A percentile compares a stretch with the other conserved stretches of the same genome.
These are phyloP conservation scores for Crotophaga sulcirostris DNA, from an alignment of 2,113 vertebrate species.

Conservation along the genomic window DNA sequence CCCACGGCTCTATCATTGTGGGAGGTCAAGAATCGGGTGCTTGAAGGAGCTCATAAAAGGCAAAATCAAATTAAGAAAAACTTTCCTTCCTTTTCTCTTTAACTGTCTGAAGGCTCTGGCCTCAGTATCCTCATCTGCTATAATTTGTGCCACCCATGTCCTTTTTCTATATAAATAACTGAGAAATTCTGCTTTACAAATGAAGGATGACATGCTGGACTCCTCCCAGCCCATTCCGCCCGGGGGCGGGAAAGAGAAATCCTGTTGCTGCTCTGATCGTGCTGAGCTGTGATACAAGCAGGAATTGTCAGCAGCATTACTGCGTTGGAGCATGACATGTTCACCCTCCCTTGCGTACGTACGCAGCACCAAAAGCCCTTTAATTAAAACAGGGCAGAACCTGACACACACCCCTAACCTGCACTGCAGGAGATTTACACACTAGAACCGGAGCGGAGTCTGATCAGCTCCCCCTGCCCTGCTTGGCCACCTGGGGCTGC, in stretches of 20 bases:
- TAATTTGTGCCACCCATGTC: background rate
- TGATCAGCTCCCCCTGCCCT: background rate
- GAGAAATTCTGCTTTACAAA: background rate
- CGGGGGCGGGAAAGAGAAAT: background rate
- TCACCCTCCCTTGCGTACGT: background rate
- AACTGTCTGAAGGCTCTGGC: background rate
- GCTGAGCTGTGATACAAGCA: background rate
- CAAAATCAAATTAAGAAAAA: background rate
- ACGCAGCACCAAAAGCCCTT: background rate
- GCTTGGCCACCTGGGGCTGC: background rate
- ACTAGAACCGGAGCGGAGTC: background rate
- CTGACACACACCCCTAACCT: background rate
- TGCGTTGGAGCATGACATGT: rapidly evolving
- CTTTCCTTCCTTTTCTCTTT: background rate
- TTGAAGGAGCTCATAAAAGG: background rate
- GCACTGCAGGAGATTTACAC: background rate
- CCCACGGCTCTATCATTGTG: background rate
- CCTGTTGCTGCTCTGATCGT: background rate
- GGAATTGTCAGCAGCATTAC: background rate
- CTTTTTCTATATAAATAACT: background rate
- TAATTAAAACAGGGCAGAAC: background rate
- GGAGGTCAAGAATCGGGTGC: background rate
- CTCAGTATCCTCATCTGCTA: background rate
- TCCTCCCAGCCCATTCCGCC: background rate
- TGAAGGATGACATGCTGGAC: background rate